Percentiles rank a stretch among this genome's conserved stretches.
These are phyloP conservation scores for Nomada flava DNA, from an alignment of 2,888 invertebrate species.

Conservation along the genomic window DNA sequence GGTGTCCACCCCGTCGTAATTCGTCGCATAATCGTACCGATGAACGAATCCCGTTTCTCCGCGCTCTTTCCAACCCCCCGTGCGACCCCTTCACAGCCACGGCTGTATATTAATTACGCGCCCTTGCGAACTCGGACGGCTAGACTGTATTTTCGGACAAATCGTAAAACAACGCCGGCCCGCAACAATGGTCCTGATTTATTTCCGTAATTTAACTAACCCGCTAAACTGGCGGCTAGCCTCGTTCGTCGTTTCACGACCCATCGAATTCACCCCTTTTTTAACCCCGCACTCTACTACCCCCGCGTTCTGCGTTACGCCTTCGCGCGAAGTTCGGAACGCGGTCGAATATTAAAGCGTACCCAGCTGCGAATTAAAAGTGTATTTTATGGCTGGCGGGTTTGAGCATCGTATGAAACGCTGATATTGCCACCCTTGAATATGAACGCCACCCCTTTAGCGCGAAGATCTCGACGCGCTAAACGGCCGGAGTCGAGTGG, in stretches of 20 bases:
- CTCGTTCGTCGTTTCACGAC: conserved; percentile 17
- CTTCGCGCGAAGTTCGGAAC: conserved; percentile 27
- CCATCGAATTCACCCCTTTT: conserved; percentile 14
- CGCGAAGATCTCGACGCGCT: background rate
- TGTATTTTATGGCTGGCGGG: conserved; percentile 67
- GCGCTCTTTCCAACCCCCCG: background rate
- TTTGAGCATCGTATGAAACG: conserved; percentile 21
- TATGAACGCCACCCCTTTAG: background rate
- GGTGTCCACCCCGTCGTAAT: conserved; percentile 27
- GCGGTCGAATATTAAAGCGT: conserved; percentile 67
- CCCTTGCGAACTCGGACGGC: conserved; percentile 33
- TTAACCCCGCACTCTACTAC: background rate
- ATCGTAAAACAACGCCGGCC: conserved; percentile 66
- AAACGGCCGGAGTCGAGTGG: background rate
- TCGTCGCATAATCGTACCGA: conserved; percentile 40
- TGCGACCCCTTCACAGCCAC: background rate
- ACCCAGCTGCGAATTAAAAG: conserved; percentile 70
- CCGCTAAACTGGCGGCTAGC: conserved; percentile 32
- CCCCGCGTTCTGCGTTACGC: background rate
- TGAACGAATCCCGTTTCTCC: conserved; percentile 12
- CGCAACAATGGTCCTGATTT: conserved; percentile 75
- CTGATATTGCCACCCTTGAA: background rate
- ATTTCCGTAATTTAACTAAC: conserved; percentile 76
- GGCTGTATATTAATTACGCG: conserved; percentile 45
- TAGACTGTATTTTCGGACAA: conserved; percentile 57